Evolutionary conservation across 2,797 vertebrate species (phyloP), one percentile per base, ranked within the genome.

Genomic region (Vespertilio murinus): DNA sequence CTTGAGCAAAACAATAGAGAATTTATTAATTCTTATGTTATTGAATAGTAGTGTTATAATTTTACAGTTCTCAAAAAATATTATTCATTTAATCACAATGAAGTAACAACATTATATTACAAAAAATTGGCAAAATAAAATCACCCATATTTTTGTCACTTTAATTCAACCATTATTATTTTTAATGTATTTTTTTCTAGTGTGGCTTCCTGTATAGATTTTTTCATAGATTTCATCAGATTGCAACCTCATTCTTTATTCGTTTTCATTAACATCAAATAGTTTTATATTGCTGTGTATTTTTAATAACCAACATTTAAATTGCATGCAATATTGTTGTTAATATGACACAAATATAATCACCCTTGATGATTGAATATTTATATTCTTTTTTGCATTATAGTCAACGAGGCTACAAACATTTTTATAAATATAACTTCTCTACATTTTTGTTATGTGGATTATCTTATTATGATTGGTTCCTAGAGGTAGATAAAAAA

Each of bases 1-100:
- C 79, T 86, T 86, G 59, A 70, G 38, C 70, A 75, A 93, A 90
- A 89, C 89, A 95, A 77, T 95, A 71, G 73, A 71, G 71, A 80
- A 85, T 80, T 94, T 95, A 90, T 94, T 95, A 83, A 92, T 92
- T 96, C 81, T 84, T 81, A 90, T 95, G 65, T 74, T 75, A 88
- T 90, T 93, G 90, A 94, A 92, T 86, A 96, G 74, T 45, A 70
- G 42, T 52, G 18, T 45, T 94, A 17, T 69, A 90, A 93, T 94
- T 94, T 94, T 85, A 80, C 22, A 61, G 65, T 75, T 96, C 69
- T 93, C 59, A 80, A 86, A 87, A 86, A 94, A 70, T 73, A 70
- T 69, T 92, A 82, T 45, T 90, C 42, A 93, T 85, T 96, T 94
- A 93, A 94, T 91, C 71, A 94, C 65, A 75, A 35, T 35, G 35